These are phyloP conservation scores for Oreocharis arfaki DNA, from an alignment of 2,113 vertebrate genomes.

Conservation along the genomic window DNA sequence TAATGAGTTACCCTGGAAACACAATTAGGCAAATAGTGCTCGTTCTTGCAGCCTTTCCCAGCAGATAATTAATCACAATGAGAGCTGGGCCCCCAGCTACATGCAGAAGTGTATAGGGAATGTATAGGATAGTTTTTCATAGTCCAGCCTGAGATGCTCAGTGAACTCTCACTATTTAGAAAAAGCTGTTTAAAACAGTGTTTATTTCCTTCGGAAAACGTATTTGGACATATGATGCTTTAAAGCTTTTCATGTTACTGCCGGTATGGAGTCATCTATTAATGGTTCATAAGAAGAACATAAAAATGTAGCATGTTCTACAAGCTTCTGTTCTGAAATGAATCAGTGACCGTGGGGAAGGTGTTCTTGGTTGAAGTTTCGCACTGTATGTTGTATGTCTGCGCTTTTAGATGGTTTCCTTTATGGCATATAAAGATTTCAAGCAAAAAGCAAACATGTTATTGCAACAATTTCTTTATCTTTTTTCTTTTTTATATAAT, in stretches of 20 bases:
- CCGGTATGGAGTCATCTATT: rapidly evolving
- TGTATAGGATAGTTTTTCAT: neutral
- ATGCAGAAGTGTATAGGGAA: neutral
- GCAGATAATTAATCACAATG: conserved; percentile 55
- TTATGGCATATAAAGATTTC: neutral
- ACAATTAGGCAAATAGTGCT: conserved; percentile 43
- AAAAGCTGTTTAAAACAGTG: neutral
- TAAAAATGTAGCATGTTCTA: neutral
- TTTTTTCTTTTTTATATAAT: neutral
- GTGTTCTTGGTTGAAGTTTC: neutral
- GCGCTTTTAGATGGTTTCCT: neutral
- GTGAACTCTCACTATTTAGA: neutral
- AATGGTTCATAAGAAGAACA: neutral
- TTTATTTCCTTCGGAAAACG: neutral
- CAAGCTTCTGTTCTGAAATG: neutral
- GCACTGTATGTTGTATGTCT: neutral
- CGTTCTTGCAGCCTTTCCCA: conserved; percentile 26
- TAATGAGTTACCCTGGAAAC: conserved; percentile 55
- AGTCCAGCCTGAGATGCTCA: neutral
- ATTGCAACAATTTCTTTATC: neutral
- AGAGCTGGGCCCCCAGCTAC: conserved; percentile 49
- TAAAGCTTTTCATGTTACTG: neutral
- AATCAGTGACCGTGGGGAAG: neutral
- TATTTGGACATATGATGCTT: neutral
- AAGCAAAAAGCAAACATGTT: neutral